Percentiles rank a stretch among this genome's conserved stretches.
phyloP scores from a whole-genome alignment of 2,888 invertebrate species.

The Tromatobia lineatoria region DNA sequence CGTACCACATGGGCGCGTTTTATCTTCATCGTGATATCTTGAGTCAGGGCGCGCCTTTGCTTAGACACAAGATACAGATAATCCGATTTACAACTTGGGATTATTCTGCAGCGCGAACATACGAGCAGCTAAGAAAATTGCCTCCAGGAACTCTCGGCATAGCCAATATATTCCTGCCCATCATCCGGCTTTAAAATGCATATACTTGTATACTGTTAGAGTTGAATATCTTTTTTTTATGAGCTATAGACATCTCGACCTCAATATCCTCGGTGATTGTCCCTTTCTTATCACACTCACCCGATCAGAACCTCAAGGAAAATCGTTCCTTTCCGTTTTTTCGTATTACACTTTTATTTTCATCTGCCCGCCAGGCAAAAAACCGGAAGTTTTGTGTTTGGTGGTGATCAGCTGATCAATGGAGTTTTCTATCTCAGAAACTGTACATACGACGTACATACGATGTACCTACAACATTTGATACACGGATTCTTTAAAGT shows the following conservation, averaged over 20 bases:
- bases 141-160: constrained; percentile 5
- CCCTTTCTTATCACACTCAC: background rate
- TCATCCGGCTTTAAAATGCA: background rate
- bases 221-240: constrained; percentile 21
- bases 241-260: background rate
- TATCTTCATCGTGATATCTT: constrained; percentile 58
- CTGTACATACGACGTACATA: no score
- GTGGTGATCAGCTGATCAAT: no score
- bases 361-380: no score
- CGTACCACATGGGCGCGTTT: background rate
- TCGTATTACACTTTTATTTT: background rate
- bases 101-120: constrained; percentile 19
- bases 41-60: constrained; percentile 10
- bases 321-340: background rate
- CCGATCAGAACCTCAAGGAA: background rate
- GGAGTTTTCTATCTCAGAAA: no score
- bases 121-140: constrained; percentile 10
- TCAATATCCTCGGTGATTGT: background rate
- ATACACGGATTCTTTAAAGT: no score
- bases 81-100: constrained; percentile 49
- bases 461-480: no score
- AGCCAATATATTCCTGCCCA: background rate
- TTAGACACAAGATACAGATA: constrained; percentile 47
- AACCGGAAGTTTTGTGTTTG: no score
- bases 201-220: background rate